Base-by-base conservation (phyloP, 1,140 invertebrate species). In the Andrena cerasifolii region DNA sequence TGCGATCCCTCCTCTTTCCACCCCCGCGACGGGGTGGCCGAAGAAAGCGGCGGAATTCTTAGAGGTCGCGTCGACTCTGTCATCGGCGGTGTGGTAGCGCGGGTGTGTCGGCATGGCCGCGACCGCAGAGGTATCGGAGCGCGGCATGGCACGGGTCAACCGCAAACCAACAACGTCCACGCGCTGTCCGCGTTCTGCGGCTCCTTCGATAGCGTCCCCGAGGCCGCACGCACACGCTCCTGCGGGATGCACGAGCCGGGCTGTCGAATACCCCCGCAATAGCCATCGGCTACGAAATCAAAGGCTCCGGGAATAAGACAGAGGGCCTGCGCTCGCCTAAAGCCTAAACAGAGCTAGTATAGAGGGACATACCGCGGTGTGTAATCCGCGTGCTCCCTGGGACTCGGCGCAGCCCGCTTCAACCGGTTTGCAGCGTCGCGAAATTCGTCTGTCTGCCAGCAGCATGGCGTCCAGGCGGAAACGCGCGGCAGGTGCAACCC, bases 111-210 rank as follows among this genome's bases (percentile, higher is more conserved):
- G 87, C 83, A 74, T 72, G 75, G 63, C 71, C 71, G 65, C 79
- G 73, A 90, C 89, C 89, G 80, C 89, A 90, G 86, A 90, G 88
- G 82, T 88, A 89, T 88, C 86, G 82, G 66, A 83, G 84, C 72
- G 80, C 58, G 84, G 86, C 78, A 58, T 58, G 82, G 75, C 88
- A 87, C 86, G 84, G 87, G 86, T 88, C 86, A 85, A 90, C 89
- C 89, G 82, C 89, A 90, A 88, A 90, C 88, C 89, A 82, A 90
- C 84, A 87, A 88, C 81, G 87, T 89, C 88, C 88, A 89, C 85
- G 86, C 83, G 86, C 73, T 65, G 62, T 40, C 51, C 31, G 24
- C 43, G 21, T 8, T 68, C 53, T 53, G 54, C 2, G 54, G 21
- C 78, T 82, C 63, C 7, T 10, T 75, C 18, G 33, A 18, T 71